Evolutionary conservation across 2,888 invertebrate genomes (phyloP), one percentile per base, ranked within the genome.

Genomic region (Tholera decimalis): DNA sequence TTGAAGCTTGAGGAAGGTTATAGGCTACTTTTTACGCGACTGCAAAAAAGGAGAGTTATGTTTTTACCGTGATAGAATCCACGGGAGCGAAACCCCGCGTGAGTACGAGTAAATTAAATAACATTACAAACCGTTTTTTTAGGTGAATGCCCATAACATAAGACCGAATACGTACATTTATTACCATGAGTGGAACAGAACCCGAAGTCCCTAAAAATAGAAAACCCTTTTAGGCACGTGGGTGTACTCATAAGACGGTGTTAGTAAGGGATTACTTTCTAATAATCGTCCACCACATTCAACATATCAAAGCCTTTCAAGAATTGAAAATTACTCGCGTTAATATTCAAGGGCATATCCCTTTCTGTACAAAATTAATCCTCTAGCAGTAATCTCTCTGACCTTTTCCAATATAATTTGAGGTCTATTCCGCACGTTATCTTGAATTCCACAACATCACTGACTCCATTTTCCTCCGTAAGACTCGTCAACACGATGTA

Each of bases 151-250:
- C 24, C 30, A 44, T 39, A 43, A 44, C 66, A 37, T 37, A 50
- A 60, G 35, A 50, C 8, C 20, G 15, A 60, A 50, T 37, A 47
- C 26, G 26, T 47, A 59, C 8, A 49, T 58, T 70, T 50, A 59
- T 37, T 26, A 60, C 18, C 9, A 37, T 2, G 30, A n/a, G 30
- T 43, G 13, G 43, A 50, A n/a, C 30, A 33, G n/a, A 37, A 26
- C 30, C n/a, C 11, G 50, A n/a, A n/a, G n/a, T n/a, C n/a, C 43
- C 30, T 22, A 39, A 50, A 71, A 71, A 51, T 67, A 67, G 30
- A 44, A 20, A 46, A 33, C 24, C 51, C 51, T 53, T 61, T 51
- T 41, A 33, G 35, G 24, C 9, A 51, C 13, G 62, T 41, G 39
- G 39, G 28, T 53, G 35, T 53, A 11, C 11, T 20, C 39, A 58